phyloP scores from a whole-genome alignment of 2,113 vertebrate genomes.

The Trogon melanurus region DNA sequence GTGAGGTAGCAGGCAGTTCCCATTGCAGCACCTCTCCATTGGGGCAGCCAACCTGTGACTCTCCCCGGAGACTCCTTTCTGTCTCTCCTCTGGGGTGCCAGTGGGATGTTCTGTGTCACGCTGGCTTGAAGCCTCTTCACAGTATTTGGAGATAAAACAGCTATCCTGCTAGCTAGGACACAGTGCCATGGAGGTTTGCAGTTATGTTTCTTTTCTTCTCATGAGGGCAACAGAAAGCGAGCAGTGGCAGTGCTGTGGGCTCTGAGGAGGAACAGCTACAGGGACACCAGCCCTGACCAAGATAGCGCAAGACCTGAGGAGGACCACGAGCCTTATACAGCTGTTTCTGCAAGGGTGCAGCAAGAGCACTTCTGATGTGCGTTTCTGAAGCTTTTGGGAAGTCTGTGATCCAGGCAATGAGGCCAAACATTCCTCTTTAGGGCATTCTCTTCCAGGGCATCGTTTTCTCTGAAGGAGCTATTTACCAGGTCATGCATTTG shows the following conservation, averaged over 20 bases:
- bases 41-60: neutral
- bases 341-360: neutral
- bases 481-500: neutral
- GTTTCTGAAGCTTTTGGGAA: neutral
- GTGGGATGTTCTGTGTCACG: neutral
- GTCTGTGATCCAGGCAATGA: neutral
- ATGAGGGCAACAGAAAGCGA: neutral
- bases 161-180: neutral
- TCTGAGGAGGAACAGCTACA: neutral
- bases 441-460: neutral
- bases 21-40: neutral
- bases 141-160: neutral
- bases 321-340: neutral
- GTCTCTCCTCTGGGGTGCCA: neutral
- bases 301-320: neutral
- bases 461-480: neutral
- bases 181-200: neutral
- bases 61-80: neutral
- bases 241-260: neutral
- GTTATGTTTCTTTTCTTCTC: neutral
- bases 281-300: neutral
- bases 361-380: neutral
- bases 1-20: neutral
- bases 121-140: neutral
- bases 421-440: neutral